Evolutionary conservation across 2,797 vertebrate species (phyloP).

Genomic region (Margarornis squamiger): DNA sequence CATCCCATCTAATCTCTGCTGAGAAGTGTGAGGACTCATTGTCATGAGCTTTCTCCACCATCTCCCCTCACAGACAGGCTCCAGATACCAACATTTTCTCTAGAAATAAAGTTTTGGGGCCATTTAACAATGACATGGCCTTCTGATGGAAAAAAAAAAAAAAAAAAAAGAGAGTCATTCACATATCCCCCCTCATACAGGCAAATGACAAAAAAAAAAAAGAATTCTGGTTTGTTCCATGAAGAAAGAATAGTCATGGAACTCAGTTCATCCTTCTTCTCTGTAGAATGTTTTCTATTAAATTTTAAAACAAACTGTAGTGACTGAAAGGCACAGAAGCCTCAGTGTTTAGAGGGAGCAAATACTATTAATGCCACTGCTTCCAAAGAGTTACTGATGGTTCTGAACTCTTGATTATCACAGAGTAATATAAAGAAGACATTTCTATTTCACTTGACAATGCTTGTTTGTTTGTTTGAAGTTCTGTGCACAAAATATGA

Average conservation of each 20-base stretch:
- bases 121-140: neutral
- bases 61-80: neutral
- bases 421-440: neutral
- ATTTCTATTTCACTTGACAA: neutral
- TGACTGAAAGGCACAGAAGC: neutral
- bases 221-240: neutral
- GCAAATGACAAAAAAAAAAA: neutral
- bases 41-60: neutral
- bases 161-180: neutral
- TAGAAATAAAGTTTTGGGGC: neutral
- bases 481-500: neutral
- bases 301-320: neutral
- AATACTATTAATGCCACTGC: neutral
- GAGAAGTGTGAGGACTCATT: neutral
- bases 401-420: neutral
- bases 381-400: neutral
- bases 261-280: neutral
- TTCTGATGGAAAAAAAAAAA: neutral
- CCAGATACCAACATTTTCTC: neutral
- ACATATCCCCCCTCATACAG: neutral
- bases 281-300: neutral
- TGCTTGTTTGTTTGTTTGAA: neutral
- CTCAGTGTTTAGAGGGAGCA: neutral
- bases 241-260: neutral
- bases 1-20: neutral